Conservation (phyloP, 2,113 vertebrate species). For the Pelusios castaneus region DNA sequence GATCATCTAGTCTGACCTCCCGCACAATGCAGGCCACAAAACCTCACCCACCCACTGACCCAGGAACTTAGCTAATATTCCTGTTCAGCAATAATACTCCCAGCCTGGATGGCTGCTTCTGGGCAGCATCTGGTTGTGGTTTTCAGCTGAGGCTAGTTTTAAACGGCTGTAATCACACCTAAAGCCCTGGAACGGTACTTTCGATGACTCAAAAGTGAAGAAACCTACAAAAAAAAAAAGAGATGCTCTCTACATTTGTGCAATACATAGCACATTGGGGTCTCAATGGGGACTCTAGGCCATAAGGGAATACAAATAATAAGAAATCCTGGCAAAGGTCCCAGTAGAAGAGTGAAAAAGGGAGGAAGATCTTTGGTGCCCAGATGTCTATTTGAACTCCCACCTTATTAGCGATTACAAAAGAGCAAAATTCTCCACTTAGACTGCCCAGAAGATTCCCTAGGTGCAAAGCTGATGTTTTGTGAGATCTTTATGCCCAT, state of each 20-base stretch:
- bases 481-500: neutral
- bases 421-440: neutral
- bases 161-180: neutral
- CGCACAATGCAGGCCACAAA: too few species aligned
- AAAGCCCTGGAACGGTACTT: neutral
- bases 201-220: neutral
- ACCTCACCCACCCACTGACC: too few species aligned
- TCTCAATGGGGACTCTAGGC: neutral
- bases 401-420: neutral
- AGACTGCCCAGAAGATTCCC: neutral
- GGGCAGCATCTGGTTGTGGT: neutral
- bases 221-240: fast-evolving
- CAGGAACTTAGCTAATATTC: neutral
- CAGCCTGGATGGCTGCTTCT: neutral
- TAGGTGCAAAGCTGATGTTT: fast-evolving
- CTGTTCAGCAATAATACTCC: neutral
- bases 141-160: neutral
- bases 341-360: neutral
- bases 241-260: neutral
- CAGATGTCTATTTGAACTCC: neutral
- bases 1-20: too few species aligned
- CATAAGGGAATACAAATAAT: neutral
- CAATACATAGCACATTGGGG: neutral
- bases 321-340: neutral
- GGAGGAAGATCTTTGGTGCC: neutral